A percentile compares a stretch with the other conserved stretches of the same genome.
These are phyloP conservation scores for Cottus gobio DNA, from an alignment of 2,113 vertebrate genomes.

Conservation along the genomic window DNA sequence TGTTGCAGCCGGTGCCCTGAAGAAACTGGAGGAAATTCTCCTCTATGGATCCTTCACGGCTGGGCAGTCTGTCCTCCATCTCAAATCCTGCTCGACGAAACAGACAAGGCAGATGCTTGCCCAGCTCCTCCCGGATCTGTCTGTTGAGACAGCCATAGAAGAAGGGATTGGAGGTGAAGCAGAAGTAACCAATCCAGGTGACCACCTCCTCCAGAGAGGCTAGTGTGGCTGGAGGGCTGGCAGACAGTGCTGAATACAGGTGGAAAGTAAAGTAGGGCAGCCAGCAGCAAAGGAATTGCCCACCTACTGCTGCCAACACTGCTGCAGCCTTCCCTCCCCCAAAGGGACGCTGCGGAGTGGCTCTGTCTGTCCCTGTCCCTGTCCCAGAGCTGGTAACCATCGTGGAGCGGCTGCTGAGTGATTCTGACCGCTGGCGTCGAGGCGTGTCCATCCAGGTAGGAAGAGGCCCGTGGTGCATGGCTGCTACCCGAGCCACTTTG, in stretches of 20 bases:
- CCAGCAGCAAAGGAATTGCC: slow-evolving; percentile 98
- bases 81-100: slow-evolving; percentile 88
- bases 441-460: slow-evolving; percentile 97
- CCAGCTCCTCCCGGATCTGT: slow-evolving; percentile 95
- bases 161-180: slow-evolving; percentile 97
- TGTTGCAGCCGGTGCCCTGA: slow-evolving; percentile 91
- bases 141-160: slow-evolving; percentile 98
- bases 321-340: slow-evolving; percentile 94
- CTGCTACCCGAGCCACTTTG: slow-evolving; percentile 96
- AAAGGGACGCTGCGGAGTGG: slow-evolving; percentile 91
- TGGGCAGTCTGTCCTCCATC: slow-evolving; percentile 91
- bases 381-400: slow-evolving; percentile 93
- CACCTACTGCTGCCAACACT: slow-evolving; percentile 92
- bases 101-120: slow-evolving; percentile 91
- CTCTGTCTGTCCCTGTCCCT: slow-evolving; percentile 80
- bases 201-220: slow-evolving; percentile 92
- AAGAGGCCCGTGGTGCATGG: slow-evolving; percentile 94
- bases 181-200: slow-evolving; percentile 98
- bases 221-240: slow-evolving; percentile 85
- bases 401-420: slow-evolving; percentile 94
- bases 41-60: slow-evolving; percentile 96
- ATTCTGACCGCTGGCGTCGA: slow-evolving; percentile 89
- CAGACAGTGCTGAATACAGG: slow-evolving; percentile 89
- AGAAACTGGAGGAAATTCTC: slow-evolving; percentile 99
- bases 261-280: slow-evolving; percentile 98